Conservation (phyloP, 2,113 vertebrate genomes). For the Halcyon senegalensis region DNA sequence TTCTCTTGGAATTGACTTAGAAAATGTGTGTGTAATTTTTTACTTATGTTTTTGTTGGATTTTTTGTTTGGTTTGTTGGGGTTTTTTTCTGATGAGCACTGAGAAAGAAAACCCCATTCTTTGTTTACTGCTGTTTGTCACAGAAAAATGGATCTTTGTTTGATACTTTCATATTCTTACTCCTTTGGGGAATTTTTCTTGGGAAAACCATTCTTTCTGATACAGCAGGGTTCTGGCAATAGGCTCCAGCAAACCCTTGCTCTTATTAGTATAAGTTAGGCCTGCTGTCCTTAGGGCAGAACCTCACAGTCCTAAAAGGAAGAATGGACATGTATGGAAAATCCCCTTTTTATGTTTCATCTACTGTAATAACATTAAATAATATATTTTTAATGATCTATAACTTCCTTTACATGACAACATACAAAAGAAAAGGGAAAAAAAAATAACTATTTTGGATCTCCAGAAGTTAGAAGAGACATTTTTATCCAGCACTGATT, state of each 20-base stretch:
- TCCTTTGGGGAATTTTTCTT: not conserved
- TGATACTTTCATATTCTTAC: not conserved
- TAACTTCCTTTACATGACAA: not conserved
- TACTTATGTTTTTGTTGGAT: not conserved
- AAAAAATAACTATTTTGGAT: not conserved
- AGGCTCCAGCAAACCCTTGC: not conserved
- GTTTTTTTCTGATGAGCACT: not conserved
- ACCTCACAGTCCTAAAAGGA: not conserved
- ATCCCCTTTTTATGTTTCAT: not conserved
- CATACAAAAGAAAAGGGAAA: not conserved
- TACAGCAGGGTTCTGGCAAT: constrained; percentile 28
- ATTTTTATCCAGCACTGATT: not conserved
- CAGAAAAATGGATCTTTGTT: constrained; percentile 10
- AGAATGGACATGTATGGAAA: not conserved
- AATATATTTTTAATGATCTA: not conserved
- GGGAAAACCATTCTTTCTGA: not conserved
- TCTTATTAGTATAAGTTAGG: not conserved
- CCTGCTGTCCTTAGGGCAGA: not conserved
- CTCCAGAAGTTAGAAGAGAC: not conserved
- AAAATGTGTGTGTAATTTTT: not conserved
- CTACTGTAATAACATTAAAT: not conserved
- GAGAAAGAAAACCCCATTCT: not conserved
- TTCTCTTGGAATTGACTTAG: not conserved
- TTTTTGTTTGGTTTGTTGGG: too few relatives aligned
- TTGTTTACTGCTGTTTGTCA: constrained; percentile 24